A percentile compares a stretch with the other conserved stretches of the same genome.
These are phyloP conservation scores for Semaprochilodus insignis DNA, from an alignment of 2,797 vertebrate species.

Conservation along the genomic window DNA sequence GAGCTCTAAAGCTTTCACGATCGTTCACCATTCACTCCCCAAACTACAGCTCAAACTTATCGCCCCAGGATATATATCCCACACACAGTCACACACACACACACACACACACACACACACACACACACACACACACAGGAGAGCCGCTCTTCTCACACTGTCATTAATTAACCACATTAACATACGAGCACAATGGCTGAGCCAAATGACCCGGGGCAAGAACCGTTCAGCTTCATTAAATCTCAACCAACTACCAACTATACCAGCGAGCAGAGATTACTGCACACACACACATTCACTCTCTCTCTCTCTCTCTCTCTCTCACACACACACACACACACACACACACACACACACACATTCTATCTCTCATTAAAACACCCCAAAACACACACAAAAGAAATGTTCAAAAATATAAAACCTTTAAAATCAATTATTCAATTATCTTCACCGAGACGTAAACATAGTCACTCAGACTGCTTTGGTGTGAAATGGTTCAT, in stretches of 20 bases:
- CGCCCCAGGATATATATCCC: constrained; percentile 61
- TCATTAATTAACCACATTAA: constrained; percentile 85
- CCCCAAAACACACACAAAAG: no score
- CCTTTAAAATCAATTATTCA: no score
- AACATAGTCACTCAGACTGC: no score
- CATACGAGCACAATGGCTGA: constrained; percentile 71
- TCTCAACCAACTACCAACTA: constrained; percentile 77
- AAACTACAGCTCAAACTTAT: constrained; percentile 56
- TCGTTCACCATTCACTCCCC: constrained; percentile 42
- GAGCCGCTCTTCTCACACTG: constrained; percentile 52
- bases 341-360: no score
- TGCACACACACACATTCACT: constrained; percentile 73
- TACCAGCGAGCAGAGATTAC: constrained; percentile 28
- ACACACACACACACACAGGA: constrained; percentile 25
- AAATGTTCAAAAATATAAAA: no score
- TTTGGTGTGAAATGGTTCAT: no score
- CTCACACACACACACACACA: no score
- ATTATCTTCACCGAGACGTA: no score
- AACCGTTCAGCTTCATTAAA: constrained; percentile 84
- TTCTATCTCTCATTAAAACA: no score
- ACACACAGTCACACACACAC: constrained; percentile 45
- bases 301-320: constrained; percentile 13
- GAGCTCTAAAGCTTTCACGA: background rate
- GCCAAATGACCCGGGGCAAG: constrained; percentile 82
- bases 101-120: no score